Evolutionary conservation across 2,113 vertebrate genomes (phyloP), one percentile per base, ranked within the genome.

Genomic region (Garra rufa): DNA sequence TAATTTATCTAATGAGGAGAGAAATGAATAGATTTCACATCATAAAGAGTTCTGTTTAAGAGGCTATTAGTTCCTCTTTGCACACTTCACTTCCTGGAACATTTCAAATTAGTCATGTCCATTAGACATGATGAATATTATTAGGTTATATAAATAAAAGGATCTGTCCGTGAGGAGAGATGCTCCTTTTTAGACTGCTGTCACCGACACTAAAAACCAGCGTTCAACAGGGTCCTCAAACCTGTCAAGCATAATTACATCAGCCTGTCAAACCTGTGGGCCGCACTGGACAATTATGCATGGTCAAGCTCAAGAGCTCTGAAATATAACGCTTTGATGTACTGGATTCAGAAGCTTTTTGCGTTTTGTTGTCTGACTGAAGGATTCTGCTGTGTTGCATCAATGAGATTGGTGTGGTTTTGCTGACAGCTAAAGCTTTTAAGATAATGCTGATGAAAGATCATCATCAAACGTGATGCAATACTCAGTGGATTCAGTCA

Each of bases 51-150:
- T 81, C 74, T 70, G 75, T 89, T 82, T 70, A 30, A 80, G 81
- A 83, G 78, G 82, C 59, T 67, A 75, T 85, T 84, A 85, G 73
- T 74, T 78, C 43, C 73, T 85, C 67, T 80, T 81, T 73, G 80
- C 88, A 81, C 38, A 85, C 17, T 86, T 75, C 82, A 88, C 81
- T 83, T 55, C 38, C 78, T 79, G 87, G 61, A 82, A 83, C 63
- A 80, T 83, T 83, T 76, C 78, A 86, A 90, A 89, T 91, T 90
- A 91, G 79, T 77, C 44, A 80, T 87, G 61, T 85, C 82, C 73
- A 85, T 89, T 88, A 88, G 69, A 69, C 84, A 57, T 84, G 81
- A 88, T 85, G 79, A 85, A 61, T 59, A 80, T 75, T 87, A 87
- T 90, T 85, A 63, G 74, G 81, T 43, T 38, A 83, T 44, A 82